Percentiles rank a stretch among this genome's conserved stretches.
Evolutionary conservation across 2,797 vertebrate genomes (phyloP).

Genomic region (Champsocephalus esox): DNA sequence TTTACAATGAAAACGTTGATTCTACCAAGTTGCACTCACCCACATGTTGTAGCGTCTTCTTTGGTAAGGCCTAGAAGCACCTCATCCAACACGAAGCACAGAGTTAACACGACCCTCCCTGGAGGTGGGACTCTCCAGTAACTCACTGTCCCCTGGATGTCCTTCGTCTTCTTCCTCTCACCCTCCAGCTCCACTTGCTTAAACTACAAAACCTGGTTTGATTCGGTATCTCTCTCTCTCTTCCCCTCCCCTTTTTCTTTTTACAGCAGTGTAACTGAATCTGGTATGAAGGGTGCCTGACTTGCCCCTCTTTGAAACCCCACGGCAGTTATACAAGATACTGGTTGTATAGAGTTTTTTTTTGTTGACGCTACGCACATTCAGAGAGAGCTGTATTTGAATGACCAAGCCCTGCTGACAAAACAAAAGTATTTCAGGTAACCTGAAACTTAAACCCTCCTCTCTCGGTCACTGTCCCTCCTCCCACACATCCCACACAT

Average conservation of each 20-base stretch:
- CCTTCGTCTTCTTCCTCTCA: constrained; percentile 25
- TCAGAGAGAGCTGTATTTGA: constrained; percentile 38
- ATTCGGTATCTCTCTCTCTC: constrained; percentile 7
- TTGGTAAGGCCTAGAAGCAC: constrained; percentile 24
- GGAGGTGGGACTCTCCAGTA: constrained; percentile 33
- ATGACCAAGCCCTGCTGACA: constrained; percentile 58
- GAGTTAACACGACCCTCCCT: constrained; percentile 26
- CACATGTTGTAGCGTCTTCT: constrained; percentile 68
- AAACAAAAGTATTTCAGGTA: constrained; percentile 66
- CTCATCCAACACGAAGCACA: constrained; percentile 17
- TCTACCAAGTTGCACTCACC: constrained; percentile 67
- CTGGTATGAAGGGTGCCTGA: constrained; percentile 41
- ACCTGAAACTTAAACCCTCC: constrained; percentile 68
- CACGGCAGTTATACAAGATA: constrained; percentile 19
- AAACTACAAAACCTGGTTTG: constrained; percentile 17
- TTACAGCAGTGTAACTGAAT: constrained; percentile 50
- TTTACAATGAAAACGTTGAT: neutral
- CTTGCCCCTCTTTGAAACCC: constrained; percentile 30
- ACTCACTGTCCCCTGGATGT: constrained; percentile 22
- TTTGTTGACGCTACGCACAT: constrained; percentile 11
- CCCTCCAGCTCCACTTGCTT: constrained; percentile 15
- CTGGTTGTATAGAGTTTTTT: constrained; percentile 9
- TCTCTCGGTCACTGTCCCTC: constrained; percentile 47
- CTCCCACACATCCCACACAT: constrained; percentile 42
- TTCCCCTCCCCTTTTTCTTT: constrained; percentile 29